A percentile compares a stretch with the other conserved stretches of the same genome.
These are phyloP conservation scores for Prunella himalayana DNA, from an alignment of 2,113 vertebrate genomes.

Conservation along the genomic window DNA sequence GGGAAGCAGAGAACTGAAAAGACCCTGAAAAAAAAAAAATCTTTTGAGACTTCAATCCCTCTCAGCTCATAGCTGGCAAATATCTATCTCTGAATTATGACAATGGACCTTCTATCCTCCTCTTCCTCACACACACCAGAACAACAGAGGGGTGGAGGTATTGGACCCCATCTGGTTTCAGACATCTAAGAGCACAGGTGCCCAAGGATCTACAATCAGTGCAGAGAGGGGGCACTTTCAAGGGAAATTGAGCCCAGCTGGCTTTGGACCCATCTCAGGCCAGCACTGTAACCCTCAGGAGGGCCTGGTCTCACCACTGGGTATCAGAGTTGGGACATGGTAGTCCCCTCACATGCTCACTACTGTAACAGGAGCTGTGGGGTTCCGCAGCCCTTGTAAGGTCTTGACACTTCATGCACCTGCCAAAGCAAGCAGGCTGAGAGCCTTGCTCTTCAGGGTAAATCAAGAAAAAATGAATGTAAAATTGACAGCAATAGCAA, in stretches of 20 bases:
- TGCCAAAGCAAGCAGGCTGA: background rate
- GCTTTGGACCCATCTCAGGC: background rate
- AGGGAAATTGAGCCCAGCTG: background rate
- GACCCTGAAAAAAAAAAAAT: too few species aligned
- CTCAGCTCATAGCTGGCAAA: background rate
- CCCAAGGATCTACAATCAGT: background rate
- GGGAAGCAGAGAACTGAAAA: background rate
- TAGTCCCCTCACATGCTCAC: background rate
- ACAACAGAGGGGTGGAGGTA: background rate
- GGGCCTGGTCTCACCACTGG: background rate
- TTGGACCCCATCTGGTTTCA: background rate
- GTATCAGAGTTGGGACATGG: accelerated
- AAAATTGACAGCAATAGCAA: background rate
- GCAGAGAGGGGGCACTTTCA: background rate
- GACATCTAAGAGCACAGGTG: background rate
- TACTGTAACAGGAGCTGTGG: background rate
- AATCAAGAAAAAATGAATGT: background rate
- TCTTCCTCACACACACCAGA: background rate
- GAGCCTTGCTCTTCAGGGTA: background rate
- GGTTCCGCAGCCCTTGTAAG: background rate
- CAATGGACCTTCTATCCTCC: background rate
- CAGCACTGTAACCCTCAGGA: background rate
- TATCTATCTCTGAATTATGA: accelerated
- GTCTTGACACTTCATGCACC: background rate
- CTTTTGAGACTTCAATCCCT: background rate